Base-by-base conservation (phyloP, 2,888 invertebrate genomes). In the Flexamia atlantica region DNA sequence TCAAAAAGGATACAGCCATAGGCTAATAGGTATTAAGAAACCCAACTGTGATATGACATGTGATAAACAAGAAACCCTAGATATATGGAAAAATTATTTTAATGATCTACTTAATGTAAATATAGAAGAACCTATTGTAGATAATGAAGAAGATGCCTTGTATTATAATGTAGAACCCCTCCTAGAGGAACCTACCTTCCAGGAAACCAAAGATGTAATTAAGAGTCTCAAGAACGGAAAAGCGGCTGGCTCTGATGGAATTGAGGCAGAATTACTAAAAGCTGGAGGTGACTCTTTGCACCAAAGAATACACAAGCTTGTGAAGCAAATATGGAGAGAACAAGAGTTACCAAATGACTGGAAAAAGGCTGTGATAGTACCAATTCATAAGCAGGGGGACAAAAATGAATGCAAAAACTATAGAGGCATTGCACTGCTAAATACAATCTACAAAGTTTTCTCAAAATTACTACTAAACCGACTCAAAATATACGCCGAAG, bases 21-120 rank as follows among this genome's bases (percentile, higher is more conserved):
- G 50, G 36, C 64, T 10, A 60, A 57, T 9, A n/a, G 30, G 1
- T 42, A 50, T 42, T 64, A 82, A 82, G 68, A 82, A 23, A 25
- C 20, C 25, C 25, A 40, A 82, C 64, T 36, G 68, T 0, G 95
- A 97, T 89, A 93, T 94, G 85, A 97, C 97, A 12, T 92, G 92
- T 64, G 96, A 96, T 86, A 97, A 96, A 85, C 96, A 96, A 86
- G 95, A 94, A 25, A 30, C 40, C 20, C 23, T 53, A 60, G 57
- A 57, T 20, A 53, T 36, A 80, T 80, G 79, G 79, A 79, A 50
- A 25, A 25, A 50, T 14, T 79, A 30, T 17, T 79, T 79, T 32
- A 50, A 12, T 14, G 50, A 79, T 25, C 25, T 79, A 40, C 50
- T 79, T 1, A 50, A 53, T 53, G 53, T 53, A 53, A 53, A 53